Base-by-base conservation (phyloP, 2,888 invertebrate species). In the Arctia plantaginis region DNA sequence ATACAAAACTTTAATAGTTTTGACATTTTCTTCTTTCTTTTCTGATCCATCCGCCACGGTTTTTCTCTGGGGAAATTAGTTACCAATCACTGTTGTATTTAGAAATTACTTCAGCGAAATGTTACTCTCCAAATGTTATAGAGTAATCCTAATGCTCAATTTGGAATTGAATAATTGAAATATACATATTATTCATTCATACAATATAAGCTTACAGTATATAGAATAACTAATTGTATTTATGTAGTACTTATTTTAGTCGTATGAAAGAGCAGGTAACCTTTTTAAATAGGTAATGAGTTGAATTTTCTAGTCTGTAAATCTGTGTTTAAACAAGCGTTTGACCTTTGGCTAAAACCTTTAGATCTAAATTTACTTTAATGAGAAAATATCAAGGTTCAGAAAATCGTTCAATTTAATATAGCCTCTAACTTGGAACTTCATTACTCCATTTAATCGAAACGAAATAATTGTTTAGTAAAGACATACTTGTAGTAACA, bases 201-300 rank as follows among this genome's bases (percentile, higher is more conserved):
- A n/a, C n/a, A n/a, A n/a, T n/a, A n/a, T n/a, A n/a, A n/a, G n/a
- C n/a, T n/a, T n/a, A n/a, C n/a, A n/a, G n/a, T n/a, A n/a, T n/a
- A n/a, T n/a, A n/a, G n/a, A n/a, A n/a, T n/a, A n/a, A n/a, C n/a
- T n/a, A n/a, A n/a, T 27, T 30, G 15, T 59, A 59, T 62, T 62
- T 62, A 27, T 30, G 7, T 18, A 27, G 18, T 62, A 30, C 30
- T 59, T 62, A 59, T 30, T 18, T 6, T 6, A 18, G 30, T 18
- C 30, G 30, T 62, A 30, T 18, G 15, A 30, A 30, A 30, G 8
- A 62, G 62, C 18, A 18, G 30, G 30, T 78, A 80, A 80, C 62
- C 77, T 79, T 76, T 75, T 68, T 78, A 75, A 71, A 65, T 69
- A 71, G n/a, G 44, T 64, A 71, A 65, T 71, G 65, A 35, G 47